phyloP scores from a whole-genome alignment of 2,113 vertebrate species.

The Lasiurus borealis region DNA sequence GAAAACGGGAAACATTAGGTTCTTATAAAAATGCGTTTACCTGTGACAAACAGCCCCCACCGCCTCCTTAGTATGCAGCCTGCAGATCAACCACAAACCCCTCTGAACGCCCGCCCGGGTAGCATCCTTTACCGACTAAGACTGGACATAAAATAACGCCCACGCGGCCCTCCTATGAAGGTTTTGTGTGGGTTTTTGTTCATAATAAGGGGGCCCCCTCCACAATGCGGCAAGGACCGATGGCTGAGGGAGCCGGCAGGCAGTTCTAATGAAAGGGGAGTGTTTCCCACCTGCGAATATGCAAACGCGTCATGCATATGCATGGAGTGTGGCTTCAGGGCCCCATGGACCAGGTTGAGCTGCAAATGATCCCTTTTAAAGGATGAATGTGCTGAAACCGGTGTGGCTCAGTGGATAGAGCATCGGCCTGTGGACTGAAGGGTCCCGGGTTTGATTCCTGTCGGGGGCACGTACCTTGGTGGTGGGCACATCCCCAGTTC shows the following conservation, averaged over 20 bases:
- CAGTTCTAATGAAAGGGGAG: constrained; percentile 36
- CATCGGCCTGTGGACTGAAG: too few species aligned
- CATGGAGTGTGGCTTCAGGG: not conserved
- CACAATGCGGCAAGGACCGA: not conserved
- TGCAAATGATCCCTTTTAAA: constrained; percentile 48
- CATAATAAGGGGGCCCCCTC: not conserved
- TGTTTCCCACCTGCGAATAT: not conserved
- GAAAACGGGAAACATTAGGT: not conserved
- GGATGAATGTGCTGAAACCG: not conserved
- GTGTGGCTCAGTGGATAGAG: too few species aligned
- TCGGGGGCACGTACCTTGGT: too few species aligned
- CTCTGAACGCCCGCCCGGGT: not conserved
- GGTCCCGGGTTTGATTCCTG: too few species aligned
- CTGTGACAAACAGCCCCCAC: not conserved
- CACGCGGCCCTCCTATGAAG: not conserved
- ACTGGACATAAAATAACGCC: not conserved
- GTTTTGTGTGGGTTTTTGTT: constrained; percentile 18
- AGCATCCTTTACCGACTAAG: not conserved
- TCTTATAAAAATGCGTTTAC: not conserved
- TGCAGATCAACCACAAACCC: not conserved
- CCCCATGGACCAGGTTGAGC: not conserved
- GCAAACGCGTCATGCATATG: not conserved
- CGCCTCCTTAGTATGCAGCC: not conserved
- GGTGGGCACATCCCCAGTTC: too few species aligned
- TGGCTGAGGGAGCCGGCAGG: constrained; percentile 46